Percentiles rank a stretch among this genome's conserved stretches.
Evolutionary conservation across 2,797 vertebrate species (phyloP).

Genomic region (Paguma larvata): DNA sequence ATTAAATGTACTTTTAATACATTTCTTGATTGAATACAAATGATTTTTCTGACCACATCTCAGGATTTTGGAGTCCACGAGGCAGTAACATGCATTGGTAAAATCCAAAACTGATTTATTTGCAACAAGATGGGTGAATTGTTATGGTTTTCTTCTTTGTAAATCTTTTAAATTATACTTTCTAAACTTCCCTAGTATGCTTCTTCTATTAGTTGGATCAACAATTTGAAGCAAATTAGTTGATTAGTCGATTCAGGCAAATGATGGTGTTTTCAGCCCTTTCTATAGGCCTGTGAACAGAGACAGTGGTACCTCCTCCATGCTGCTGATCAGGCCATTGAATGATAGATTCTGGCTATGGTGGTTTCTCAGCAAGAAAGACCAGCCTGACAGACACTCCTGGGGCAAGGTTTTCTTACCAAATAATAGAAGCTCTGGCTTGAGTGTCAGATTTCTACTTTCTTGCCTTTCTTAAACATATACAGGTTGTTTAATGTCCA

Average conservation of each 20-base stretch:
- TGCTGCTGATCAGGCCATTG: neutral
- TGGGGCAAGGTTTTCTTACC: neutral
- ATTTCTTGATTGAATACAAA: neutral
- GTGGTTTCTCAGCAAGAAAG: neutral
- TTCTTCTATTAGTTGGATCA: neutral
- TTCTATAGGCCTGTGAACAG: neutral
- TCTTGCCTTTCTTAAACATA: neutral
- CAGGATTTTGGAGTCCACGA: neutral
- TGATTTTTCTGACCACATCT: neutral
- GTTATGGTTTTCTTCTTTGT: neutral
- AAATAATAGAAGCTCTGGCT: neutral
- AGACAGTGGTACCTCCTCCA: neutral
- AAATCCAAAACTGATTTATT: constrained; percentile 1
- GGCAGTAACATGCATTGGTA: neutral
- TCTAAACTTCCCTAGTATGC: neutral
- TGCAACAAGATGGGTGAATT: neutral
- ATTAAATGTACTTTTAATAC: neutral
- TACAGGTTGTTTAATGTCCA: neutral
- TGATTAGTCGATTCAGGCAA: neutral
- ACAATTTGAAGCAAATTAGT: neutral
- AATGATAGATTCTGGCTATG: neutral
- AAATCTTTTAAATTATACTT: neutral
- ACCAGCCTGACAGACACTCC: neutral
- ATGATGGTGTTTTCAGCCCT: neutral
- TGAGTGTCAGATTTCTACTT: neutral